phyloP scores from a whole-genome alignment of 2,888 invertebrate species.

The Acrobasis consociella region DNA sequence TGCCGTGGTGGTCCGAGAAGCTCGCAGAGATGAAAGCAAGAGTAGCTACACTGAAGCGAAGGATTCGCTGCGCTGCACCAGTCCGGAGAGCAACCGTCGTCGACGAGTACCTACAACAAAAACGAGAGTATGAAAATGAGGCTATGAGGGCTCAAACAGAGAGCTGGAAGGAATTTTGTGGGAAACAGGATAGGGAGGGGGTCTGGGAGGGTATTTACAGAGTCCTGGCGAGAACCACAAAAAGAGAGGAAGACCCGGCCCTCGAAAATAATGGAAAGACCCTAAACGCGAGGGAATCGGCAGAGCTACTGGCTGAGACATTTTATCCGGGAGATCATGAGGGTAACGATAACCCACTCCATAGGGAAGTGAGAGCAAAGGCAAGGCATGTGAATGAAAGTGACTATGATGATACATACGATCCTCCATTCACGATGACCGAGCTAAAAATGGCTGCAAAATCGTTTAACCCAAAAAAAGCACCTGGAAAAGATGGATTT shows the following conservation, averaged over 20 bases:
- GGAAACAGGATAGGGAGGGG: constrained; percentile 22
- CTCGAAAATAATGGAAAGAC: constrained; percentile 18
- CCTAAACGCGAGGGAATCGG: constrained; percentile 21
- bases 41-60: constrained; percentile 26
- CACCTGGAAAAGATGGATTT: constrained; percentile 6
- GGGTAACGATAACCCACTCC: not conserved
- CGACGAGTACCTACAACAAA: not conserved
- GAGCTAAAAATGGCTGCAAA: not conserved
- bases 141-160: not conserved
- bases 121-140: constrained; percentile 5
- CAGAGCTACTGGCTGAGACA: constrained; percentile 15
- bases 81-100: not conserved
- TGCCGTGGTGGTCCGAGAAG: constrained; percentile 34
- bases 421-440: constrained; percentile 5
- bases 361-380: not conserved
- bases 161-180: constrained; percentile 22
- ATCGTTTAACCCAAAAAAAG: constrained; percentile 15
- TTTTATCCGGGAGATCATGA: constrained; percentile 24
- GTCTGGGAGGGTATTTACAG: constrained; percentile 25
- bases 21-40: constrained; percentile 26
- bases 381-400: not conserved
- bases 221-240: constrained; percentile 22
- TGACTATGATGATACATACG: not conserved
- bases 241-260: constrained; percentile 22
- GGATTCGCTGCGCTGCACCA: constrained; percentile 30